Evolutionary conservation across 2,113 vertebrate species (phyloP), one percentile per base, ranked within the genome.

Genomic region (Rhipidura dahli): DNA sequence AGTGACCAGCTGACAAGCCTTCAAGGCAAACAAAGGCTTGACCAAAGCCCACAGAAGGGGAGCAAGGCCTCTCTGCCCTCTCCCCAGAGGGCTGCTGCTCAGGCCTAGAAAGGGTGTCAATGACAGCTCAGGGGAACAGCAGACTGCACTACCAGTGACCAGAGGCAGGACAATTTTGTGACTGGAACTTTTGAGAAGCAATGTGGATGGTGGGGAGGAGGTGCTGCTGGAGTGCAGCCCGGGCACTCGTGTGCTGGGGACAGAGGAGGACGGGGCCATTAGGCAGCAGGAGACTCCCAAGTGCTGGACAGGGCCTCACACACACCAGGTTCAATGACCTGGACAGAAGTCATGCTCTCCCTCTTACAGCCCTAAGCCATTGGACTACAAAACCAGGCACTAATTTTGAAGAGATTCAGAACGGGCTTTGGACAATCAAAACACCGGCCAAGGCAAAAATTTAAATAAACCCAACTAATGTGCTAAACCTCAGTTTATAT

Each of bases 401-500:
- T 30, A 42, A 60, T 31, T 44, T 81, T 84, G 56, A 78, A 59
- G 64, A 68, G 26, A 49, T 68, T 87, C 77, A 68, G 72, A 90
- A 59, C 9, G 83, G 42, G 33, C 47, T 40, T 66, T 45, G 72
- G 89, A 89, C 86, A 92, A 87, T 6, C 13, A 1, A 89, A 94
- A 75, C 1, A 10, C 20, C 49, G 54, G 75, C 53, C 78, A 72
- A 47, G 39, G 39, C 15, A 70, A 92, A 94, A 96, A 88, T 51
- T 91, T 78, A 84, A 94, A 89, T 68, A 96, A 94, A 92, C 75
- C 7, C 7, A 80, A 80, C 75, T 96, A 92, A 94, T 69, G 64
- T 69, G 92, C 88, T 97, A 95, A 95, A 94, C 85, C 95, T 92
- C 90, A 90, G 63, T 42, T 88, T 92, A 93, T 73, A 88, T 35